Evolutionary conservation across 1,140 invertebrate species (phyloP).

Genomic region (Conus ventricosus): DNA sequence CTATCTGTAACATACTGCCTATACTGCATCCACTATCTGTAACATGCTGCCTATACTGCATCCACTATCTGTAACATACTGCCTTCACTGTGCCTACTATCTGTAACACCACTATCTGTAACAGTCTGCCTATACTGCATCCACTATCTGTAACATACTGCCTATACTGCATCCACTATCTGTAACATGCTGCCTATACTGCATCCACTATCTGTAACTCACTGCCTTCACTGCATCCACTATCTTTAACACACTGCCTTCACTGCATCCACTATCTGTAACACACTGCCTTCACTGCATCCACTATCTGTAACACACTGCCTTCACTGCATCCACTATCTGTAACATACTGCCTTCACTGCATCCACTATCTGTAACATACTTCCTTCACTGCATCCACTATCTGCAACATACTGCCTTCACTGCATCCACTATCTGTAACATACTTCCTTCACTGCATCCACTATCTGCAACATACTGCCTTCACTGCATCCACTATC

Average conservation of each 20-base stretch:
- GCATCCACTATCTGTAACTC: constrained; percentile 53
- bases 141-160: constrained; percentile 45
- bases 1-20: too few relatives aligned
- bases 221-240: constrained; percentile 52
- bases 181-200: not conserved
- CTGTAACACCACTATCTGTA: constrained; percentile 30
- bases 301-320: constrained; percentile 46
- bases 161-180: too few relatives aligned
- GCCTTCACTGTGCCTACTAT: too few relatives aligned
- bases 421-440: too few relatives aligned
- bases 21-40: too few relatives aligned
- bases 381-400: too few relatives aligned
- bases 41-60: constrained; percentile 46
- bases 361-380: too few relatives aligned
- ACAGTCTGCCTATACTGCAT: constrained; percentile 51
- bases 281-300: constrained; percentile 39
- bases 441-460: too few relatives aligned
- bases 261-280: too few relatives aligned
- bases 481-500: too few relatives aligned
- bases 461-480: too few relatives aligned
- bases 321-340: constrained; percentile 54
- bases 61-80: constrained; percentile 48
- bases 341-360: constrained; percentile 3
- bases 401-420: too few relatives aligned
- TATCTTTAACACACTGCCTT: constrained; percentile 37